These are phyloP conservation scores for Hofmannophila pseudospretella DNA, from an alignment of 2,888 invertebrate species.

Conservation along the genomic window DNA sequence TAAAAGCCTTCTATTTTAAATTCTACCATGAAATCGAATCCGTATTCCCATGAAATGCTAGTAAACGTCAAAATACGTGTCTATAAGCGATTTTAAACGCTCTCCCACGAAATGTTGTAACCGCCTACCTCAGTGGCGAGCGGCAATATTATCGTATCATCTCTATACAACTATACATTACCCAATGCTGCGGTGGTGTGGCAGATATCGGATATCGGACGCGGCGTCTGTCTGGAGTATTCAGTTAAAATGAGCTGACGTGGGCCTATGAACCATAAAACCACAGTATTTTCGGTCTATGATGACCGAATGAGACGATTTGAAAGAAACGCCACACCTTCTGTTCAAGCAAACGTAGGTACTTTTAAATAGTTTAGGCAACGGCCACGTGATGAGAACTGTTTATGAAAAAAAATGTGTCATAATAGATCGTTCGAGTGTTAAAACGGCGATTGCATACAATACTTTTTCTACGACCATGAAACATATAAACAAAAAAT, in stretches of 20 bases:
- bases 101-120: constrained; percentile 47
- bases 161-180: constrained; percentile 37
- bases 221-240: constrained; percentile 27
- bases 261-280: constrained; percentile 55
- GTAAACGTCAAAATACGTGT: constrained; percentile 46
- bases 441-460: too few relatives aligned
- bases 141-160: constrained; percentile 48
- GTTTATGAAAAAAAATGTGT: too few relatives aligned
- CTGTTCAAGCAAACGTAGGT: too few relatives aligned
- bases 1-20: constrained; percentile 30
- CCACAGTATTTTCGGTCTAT: constrained; percentile 26
- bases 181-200: constrained; percentile 25
- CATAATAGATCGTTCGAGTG: too few relatives aligned
- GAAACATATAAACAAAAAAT: too few relatives aligned
- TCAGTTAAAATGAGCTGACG: constrained; percentile 45
- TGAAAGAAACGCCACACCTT: constrained; percentile 12
- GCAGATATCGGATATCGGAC: constrained; percentile 49
- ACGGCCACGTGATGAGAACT: too few relatives aligned
- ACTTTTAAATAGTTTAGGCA: too few relatives aligned
- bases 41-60: constrained; percentile 52
- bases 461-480: too few relatives aligned
- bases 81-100: constrained; percentile 34
- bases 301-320: constrained; percentile 14
- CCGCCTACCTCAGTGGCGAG: constrained; percentile 61
- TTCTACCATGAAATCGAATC: constrained; percentile 50